Evolutionary conservation across 2,888 invertebrate genomes (phyloP).

Genomic region (Carterocephalus palaemon): DNA sequence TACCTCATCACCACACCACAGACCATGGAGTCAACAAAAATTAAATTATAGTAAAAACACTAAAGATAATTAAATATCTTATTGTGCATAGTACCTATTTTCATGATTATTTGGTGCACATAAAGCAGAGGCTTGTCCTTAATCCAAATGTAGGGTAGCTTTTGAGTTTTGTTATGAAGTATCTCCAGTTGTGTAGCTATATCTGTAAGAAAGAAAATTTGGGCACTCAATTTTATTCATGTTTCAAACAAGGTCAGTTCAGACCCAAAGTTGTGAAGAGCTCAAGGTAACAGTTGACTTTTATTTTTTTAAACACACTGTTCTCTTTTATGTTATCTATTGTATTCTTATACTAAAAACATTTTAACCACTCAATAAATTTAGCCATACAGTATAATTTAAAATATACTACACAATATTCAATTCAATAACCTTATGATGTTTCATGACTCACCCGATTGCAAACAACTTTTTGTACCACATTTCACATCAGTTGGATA

Average conservation of each 20-base stretch:
- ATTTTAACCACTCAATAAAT: no score
- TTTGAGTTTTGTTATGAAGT: slow-evolving; percentile 66
- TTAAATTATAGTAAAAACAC: no score
- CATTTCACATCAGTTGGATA: slow-evolving; percentile 41
- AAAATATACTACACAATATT: background rate
- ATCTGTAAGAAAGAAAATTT: slow-evolving; percentile 42
- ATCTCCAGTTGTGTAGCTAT: slow-evolving; percentile 47
- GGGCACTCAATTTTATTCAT: no score
- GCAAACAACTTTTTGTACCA: slow-evolving; percentile 24
- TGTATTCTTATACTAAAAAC: no score
- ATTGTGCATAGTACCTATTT: slow-evolving; percentile 65
- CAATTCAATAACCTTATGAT: background rate
- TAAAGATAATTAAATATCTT: background rate
- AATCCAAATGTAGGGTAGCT: slow-evolving; percentile 79
- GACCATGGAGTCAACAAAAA: no score
- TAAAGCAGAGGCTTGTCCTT: slow-evolving; percentile 83
- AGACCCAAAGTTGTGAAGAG: no score
- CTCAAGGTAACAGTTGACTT: no score
- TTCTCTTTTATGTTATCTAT: no score
- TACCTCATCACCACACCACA: no score
- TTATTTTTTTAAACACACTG: no score
- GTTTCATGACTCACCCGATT: slow-evolving; percentile 21
- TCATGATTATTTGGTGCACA: slow-evolving; percentile 87
- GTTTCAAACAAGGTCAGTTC: no score
- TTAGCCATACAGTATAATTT: no score